phyloP scores from a whole-genome alignment of 2,797 vertebrate species.

The Bradypus variegatus region DNA sequence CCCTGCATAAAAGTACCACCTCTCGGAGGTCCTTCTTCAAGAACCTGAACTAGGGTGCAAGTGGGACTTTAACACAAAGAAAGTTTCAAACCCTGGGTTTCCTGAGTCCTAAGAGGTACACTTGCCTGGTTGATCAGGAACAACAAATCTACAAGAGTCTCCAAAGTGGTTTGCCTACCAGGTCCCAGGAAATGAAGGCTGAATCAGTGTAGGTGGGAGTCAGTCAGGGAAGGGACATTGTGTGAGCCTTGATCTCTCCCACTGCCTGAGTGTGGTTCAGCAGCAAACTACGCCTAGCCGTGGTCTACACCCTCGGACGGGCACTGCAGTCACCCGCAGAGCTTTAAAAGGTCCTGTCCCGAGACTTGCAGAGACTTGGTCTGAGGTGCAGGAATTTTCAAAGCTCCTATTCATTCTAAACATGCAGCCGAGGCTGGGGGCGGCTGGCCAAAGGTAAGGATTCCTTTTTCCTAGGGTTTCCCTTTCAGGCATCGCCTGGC shows the following conservation, averaged over 20 bases:
- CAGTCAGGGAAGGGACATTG: background rate
- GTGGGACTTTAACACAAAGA: background rate
- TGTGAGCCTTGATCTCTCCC: background rate
- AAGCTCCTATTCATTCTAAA: background rate
- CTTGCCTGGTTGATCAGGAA: background rate
- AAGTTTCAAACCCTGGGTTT: background rate
- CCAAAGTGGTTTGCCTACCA: background rate
- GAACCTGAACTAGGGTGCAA: background rate
- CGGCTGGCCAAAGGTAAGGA: fast-evolving
- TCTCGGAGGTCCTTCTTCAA: background rate
- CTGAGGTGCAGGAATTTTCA: background rate
- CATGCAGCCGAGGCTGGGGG: background rate
- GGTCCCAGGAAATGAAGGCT: background rate
- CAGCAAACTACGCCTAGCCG: background rate
- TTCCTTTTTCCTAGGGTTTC: background rate
- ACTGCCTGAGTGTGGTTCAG: background rate
- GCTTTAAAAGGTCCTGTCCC: background rate
- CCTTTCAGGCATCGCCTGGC: background rate
- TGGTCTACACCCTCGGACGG: background rate
- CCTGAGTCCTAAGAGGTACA: background rate
- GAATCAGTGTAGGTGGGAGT: background rate
- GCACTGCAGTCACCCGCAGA: background rate
- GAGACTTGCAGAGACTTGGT: too few species aligned
- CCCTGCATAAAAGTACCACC: conserved; percentile 18
- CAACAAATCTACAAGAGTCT: background rate